phyloP scores from a whole-genome alignment of 2,888 invertebrate species.

The Drosophila paracracens region DNA sequence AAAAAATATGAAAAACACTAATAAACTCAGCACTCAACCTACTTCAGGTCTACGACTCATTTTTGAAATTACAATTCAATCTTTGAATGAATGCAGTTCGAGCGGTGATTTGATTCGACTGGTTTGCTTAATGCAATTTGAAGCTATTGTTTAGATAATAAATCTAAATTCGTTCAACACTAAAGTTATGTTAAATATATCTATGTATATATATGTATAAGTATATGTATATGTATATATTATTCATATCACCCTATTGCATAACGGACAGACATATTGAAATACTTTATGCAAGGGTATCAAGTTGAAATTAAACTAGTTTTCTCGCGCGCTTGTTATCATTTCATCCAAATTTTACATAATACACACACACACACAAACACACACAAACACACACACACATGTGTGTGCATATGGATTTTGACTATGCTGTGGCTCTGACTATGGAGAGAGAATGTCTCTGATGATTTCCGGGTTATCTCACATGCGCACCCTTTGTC shows the following conservation, averaged over 20 bases:
- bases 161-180: not conserved
- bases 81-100: not conserved
- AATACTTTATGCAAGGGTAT: slow-evolving; percentile 5
- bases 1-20: too few species aligned
- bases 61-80: not conserved
- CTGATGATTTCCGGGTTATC: slow-evolving; percentile 34
- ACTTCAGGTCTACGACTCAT: not conserved
- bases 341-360: slow-evolving; percentile 19
- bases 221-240: not conserved
- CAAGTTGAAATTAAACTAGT: not conserved
- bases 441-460: slow-evolving; percentile 11
- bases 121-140: not conserved
- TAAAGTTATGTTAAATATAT: not conserved
- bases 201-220: too few species aligned
- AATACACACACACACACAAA: not conserved
- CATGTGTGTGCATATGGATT: slow-evolving; percentile 6
- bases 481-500: slow-evolving; percentile 18
- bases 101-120: not conserved
- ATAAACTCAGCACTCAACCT: not conserved
- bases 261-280: not conserved
- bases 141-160: not conserved
- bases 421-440: slow-evolving; percentile 20
- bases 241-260: not conserved
- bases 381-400: slow-evolving; percentile 2
- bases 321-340: slow-evolving; percentile 12